These are phyloP conservation scores for Stenodema calcarata DNA, from an alignment of 2,888 invertebrate genomes.

Conservation along the genomic window DNA sequence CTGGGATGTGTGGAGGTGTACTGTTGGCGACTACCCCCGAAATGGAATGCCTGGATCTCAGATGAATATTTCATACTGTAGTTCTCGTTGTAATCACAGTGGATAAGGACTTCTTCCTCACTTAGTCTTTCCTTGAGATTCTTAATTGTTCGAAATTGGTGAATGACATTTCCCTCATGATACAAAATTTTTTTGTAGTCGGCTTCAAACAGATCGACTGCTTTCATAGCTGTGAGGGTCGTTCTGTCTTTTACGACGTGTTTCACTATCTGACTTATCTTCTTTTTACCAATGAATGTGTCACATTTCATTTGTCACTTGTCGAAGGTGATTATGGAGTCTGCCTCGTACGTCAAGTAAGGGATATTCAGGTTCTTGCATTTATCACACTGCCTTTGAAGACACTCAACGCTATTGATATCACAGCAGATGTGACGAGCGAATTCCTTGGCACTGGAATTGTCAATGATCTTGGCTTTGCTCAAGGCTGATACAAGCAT, in stretches of 20 bases:
- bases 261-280: background rate
- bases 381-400: background rate
- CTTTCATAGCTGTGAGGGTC: background rate
- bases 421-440: constrained; percentile 2
- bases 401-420: background rate
- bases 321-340: background rate
- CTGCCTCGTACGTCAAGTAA: background rate
- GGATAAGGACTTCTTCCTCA: constrained; percentile 56
- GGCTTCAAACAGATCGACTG: background rate
- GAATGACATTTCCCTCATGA: background rate
- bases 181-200: background rate
- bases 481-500: background rate
- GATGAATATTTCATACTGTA: constrained; percentile 53
- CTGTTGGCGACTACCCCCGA: background rate
- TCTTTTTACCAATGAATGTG: background rate
- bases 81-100: constrained; percentile 61
- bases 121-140: constrained; percentile 53
- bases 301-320: background rate
- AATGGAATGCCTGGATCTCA: background rate
- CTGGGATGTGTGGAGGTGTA: background rate
- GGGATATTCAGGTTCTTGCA: background rate
- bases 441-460: background rate
- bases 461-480: background rate
- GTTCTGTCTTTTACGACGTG: background rate
- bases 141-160: constrained; percentile 35